Evolutionary conservation across 2,797 vertebrate genomes (phyloP).

Genomic region (Danio kyathit): DNA sequence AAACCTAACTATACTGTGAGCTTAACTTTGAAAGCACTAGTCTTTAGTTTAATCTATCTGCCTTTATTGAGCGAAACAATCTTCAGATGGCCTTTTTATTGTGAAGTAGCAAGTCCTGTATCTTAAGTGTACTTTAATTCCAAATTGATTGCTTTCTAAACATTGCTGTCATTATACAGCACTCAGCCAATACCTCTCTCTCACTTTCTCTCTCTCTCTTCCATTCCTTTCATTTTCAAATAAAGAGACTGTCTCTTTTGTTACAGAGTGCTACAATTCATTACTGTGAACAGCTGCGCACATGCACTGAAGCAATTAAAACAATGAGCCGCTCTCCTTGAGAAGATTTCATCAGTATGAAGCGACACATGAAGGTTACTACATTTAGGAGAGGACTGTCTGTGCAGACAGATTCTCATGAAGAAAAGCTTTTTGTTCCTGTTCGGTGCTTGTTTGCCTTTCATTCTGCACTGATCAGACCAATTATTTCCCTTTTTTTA

Average conservation of each 20-base stretch:
- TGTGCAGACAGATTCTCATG: constrained; percentile 33
- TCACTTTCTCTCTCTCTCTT: neutral
- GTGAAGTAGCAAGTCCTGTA: constrained; percentile 17
- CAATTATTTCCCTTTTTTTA: neutral
- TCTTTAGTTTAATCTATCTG: neutral
- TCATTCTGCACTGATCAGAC: neutral
- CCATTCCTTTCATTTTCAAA: constrained; percentile 18
- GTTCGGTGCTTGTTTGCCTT: constrained; percentile 28
- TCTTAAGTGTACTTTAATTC: constrained; percentile 56
- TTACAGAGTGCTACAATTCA: constrained; percentile 60
- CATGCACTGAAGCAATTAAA: constrained; percentile 59
- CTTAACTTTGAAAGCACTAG: neutral
- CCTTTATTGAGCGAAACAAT: neutral
- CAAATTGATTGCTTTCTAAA: constrained; percentile 54
- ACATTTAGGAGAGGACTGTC: constrained; percentile 48
- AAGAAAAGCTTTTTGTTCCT: constrained; percentile 10
- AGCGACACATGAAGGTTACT: constrained; percentile 55
- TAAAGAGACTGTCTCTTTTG: constrained; percentile 56
- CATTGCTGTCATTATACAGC: constrained; percentile 35
- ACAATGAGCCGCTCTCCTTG: constrained; percentile 62
- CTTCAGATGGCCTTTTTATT: constrained; percentile 8
- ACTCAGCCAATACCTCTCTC: neutral
- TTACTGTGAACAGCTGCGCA: constrained; percentile 58
- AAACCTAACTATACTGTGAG: too few relatives aligned
- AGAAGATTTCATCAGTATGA: constrained; percentile 55